Conservation (phyloP, 2,797 vertebrate genomes). For the Enteromius unitaeniatus region DNA sequence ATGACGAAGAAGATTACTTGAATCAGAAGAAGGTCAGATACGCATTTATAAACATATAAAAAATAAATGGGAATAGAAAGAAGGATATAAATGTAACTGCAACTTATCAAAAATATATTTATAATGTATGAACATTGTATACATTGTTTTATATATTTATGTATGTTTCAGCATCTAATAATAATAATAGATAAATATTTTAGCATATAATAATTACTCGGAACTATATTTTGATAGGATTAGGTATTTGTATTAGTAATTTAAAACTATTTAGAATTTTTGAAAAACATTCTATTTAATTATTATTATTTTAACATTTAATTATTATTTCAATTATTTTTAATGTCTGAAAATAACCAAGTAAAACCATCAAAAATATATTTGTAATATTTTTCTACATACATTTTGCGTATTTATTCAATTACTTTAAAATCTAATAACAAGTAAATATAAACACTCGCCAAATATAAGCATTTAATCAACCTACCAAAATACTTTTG, state of each 20-base stretch:
- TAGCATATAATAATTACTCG: not conserved
- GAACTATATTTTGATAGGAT: not conserved
- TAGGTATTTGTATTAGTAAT: not conserved
- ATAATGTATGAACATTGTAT: not conserved
- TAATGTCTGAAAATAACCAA: not conserved
- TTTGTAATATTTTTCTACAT: not conserved
- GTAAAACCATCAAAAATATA: not conserved
- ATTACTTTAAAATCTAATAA: not conserved
- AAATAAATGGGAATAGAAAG: not conserved
- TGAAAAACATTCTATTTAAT: not conserved
- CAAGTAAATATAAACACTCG: not conserved
- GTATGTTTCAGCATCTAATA: not conserved
- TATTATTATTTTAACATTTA: not conserved
- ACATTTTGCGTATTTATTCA: not conserved
- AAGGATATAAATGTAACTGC: not conserved
- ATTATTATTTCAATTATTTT: not conserved
- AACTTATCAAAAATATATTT: not conserved
- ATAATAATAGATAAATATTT: not conserved
- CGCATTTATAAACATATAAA: not conserved
- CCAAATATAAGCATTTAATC: not conserved
- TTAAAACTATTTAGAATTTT: not conserved
- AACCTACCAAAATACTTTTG: not conserved
- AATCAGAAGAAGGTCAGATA: slow-evolving; percentile 83
- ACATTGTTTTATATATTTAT: not conserved
- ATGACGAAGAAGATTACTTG: slow-evolving; percentile 81